phyloP scores from a whole-genome alignment of 2,888 invertebrate species.

The Artemia sinica region DNA sequence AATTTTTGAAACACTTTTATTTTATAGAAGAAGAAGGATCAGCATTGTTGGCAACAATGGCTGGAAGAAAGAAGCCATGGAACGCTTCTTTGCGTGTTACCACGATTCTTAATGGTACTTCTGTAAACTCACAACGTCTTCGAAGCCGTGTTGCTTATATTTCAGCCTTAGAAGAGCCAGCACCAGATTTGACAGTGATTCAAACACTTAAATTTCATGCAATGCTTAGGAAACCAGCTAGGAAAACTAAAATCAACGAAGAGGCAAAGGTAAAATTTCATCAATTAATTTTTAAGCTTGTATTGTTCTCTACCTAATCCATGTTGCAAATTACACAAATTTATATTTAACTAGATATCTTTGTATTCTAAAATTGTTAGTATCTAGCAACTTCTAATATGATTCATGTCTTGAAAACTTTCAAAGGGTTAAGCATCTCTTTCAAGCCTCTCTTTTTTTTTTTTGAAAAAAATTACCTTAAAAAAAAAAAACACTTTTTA shows the following conservation, averaged over 20 bases:
- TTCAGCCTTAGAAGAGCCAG: slow-evolving; percentile 53
- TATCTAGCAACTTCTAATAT: too few relatives aligned
- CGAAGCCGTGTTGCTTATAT: slow-evolving; percentile 56
- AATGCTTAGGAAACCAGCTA: slow-evolving; percentile 43
- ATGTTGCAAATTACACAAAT: too few relatives aligned
- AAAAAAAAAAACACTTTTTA: too few relatives aligned
- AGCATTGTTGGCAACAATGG: slow-evolving; percentile 61
- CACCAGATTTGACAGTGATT: slow-evolving; percentile 69
- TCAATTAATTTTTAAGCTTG: too few relatives aligned
- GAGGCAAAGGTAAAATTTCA: background rate
- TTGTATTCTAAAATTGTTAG: too few relatives aligned
- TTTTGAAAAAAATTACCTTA: too few relatives aligned
- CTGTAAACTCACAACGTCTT: slow-evolving; percentile 50
- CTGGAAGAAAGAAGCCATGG: slow-evolving; percentile 47
- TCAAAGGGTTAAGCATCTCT: too few relatives aligned
- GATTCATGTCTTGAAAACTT: too few relatives aligned
- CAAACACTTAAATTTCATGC: slow-evolving; percentile 73
- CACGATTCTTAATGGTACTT: slow-evolving; percentile 69
- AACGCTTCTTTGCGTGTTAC: slow-evolving; percentile 46
- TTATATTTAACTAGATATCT: too few relatives aligned
- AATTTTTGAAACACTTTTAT: slow-evolving; percentile 13
- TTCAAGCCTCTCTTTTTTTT: too few relatives aligned
- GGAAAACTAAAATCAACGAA: background rate
- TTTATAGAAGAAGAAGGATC: slow-evolving; percentile 56
- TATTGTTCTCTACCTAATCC: too few relatives aligned